These are phyloP conservation scores for Eristalis arbustorum DNA, from an alignment of 2,888 invertebrate genomes.

Conservation along the genomic window DNA sequence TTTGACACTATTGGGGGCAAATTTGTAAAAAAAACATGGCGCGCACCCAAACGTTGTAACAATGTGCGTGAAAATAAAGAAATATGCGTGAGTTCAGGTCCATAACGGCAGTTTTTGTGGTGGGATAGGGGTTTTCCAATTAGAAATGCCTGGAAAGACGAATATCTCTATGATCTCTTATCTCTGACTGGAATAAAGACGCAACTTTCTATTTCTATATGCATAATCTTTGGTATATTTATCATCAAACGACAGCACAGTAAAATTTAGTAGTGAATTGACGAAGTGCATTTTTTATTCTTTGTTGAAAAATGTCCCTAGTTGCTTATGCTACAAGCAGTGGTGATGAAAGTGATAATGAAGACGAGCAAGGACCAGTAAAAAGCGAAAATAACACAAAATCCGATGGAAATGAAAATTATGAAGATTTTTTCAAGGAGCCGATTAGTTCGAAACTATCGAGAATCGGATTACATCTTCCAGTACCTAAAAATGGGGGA, in stretches of 20 bases:
- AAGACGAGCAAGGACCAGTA: slow-evolving; percentile 72
- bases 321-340: slow-evolving; percentile 84
- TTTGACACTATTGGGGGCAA: too few species aligned
- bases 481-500: slow-evolving; percentile 74
- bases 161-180: too few species aligned
- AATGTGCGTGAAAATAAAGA: too few species aligned
- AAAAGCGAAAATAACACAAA: neutral
- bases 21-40: too few species aligned
- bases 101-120: too few species aligned
- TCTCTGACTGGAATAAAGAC: too few species aligned
- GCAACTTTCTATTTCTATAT: too few species aligned
- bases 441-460: slow-evolving; percentile 65
- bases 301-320: slow-evolving; percentile 82
- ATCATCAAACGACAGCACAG: neutral
- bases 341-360: slow-evolving; percentile 77
- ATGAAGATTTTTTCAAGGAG: slow-evolving; percentile 75
- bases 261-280: neutral
- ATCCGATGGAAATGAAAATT: slow-evolving; percentile 76
- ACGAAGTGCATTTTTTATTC: neutral
- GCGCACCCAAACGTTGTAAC: too few species aligned
- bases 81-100: too few species aligned
- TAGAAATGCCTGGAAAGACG: too few species aligned
- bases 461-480: slow-evolving; percentile 71
- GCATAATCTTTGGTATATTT: neutral
- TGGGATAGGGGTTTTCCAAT: too few species aligned